Evolutionary conservation across 2,888 invertebrate genomes (phyloP).

Genomic region (Agrochola lota): DNA sequence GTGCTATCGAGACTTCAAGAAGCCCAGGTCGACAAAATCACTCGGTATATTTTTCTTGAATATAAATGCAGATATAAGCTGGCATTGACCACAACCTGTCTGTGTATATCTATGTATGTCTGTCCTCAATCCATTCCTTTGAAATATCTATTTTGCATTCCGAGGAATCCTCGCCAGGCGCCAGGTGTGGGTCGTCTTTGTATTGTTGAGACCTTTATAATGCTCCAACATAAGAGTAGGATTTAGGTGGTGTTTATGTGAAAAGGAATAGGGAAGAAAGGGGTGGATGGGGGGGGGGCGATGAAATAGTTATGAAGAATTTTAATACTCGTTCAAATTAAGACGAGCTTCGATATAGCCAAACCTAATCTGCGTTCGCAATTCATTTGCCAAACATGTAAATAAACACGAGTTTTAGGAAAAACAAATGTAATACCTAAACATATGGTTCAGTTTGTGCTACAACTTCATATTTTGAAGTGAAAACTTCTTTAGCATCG

Average conservation of each 20-base stretch:
- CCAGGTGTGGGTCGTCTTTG: background rate
- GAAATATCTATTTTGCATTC: constrained; percentile 1
- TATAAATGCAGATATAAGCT: constrained; percentile 2
- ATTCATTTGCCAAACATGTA: no score
- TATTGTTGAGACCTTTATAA: background rate
- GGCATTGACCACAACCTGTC: background rate
- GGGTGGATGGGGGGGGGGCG: background rate
- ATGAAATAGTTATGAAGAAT: background rate
- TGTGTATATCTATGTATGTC: no score
- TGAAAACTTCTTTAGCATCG: no score
- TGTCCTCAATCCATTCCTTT: constrained; percentile 1
- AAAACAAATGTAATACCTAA: no score
- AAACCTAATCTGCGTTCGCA: no score
- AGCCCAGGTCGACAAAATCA: background rate
- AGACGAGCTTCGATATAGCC: background rate
- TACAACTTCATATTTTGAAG: no score
- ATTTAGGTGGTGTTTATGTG: no score
- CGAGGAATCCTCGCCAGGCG: background rate
- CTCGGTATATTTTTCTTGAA: constrained; percentile 1
- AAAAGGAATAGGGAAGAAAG: background rate
- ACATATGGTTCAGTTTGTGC: no score
- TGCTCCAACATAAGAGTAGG: background rate
- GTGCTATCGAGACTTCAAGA: background rate
- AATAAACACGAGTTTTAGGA: no score
- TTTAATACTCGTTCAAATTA: background rate